A percentile compares a stretch with the other conserved stretches of the same genome.
Evolutionary conservation across 2,113 vertebrate species (phyloP).

Genomic region (Pao palembangensis): DNA sequence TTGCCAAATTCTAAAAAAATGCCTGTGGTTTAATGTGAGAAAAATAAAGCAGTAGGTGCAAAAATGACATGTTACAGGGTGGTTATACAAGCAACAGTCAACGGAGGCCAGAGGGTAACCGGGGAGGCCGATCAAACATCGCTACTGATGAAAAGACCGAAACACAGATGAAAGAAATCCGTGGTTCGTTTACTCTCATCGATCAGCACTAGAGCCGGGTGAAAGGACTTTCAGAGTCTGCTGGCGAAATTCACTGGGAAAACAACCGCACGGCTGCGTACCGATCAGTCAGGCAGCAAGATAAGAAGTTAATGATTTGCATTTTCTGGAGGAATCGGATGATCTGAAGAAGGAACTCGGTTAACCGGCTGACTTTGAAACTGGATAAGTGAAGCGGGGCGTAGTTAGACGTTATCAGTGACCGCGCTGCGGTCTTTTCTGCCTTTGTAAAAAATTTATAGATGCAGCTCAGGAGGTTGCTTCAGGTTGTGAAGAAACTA

Average conservation of each 20-base stretch:
- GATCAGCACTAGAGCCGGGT: conserved; percentile 43
- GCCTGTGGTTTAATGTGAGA: not conserved
- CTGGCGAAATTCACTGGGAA: conserved; percentile 57
- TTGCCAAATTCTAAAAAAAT: too few relatives aligned
- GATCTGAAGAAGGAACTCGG: conserved; percentile 37
- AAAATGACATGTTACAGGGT: not conserved
- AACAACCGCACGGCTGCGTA: conserved; percentile 34
- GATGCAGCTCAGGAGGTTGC: conserved; percentile 31
- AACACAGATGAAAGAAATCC: conserved; percentile 53
- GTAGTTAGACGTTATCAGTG: conserved; percentile 23
- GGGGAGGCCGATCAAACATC: conserved; percentile 35
- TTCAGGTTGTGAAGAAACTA: conserved; percentile 43
- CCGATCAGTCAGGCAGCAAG: conserved; percentile 43
- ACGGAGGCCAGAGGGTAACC: conserved; percentile 8
- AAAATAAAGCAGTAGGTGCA: not conserved
- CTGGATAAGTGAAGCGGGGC: conserved; percentile 29
- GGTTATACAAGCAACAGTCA: not conserved
- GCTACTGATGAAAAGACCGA: conserved; percentile 48
- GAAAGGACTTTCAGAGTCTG: conserved; percentile 53
- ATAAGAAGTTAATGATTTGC: conserved; percentile 71
- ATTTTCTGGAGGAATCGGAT: conserved; percentile 34
- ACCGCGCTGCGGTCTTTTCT: conserved; percentile 29
- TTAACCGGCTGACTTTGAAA: conserved; percentile 29
- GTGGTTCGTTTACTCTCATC: conserved; percentile 51
- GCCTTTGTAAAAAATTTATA: conserved; percentile 60